Evolutionary conservation across 2,797 vertebrate genomes (phyloP), one percentile per base, ranked within the genome.

Genomic region (Spinus olivaceus): DNA sequence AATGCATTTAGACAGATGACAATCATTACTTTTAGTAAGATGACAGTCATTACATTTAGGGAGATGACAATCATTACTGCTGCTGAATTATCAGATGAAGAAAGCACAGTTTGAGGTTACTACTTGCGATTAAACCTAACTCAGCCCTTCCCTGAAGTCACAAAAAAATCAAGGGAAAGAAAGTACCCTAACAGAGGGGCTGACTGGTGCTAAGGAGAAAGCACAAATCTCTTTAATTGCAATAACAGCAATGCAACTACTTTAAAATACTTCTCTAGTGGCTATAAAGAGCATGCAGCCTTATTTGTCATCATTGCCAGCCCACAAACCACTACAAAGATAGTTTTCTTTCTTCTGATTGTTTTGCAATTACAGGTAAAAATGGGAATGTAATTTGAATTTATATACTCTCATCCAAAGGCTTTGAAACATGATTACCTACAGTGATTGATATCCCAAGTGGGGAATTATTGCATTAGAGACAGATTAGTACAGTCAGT

Each of bases 311-410:
- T 50, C 47, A 32, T 22, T 44, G 25, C 63, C 32, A 65, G 70
- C 30, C 61, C 70, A 50, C 17, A 50, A 49, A 64, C 49, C 24
- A 21, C 37, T 60, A 33, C 63, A 79, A 35, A 82, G 53, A 30
- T 4, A 10, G 7, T 32, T 67, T 74, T 53, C 12, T 66, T 74
- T 57, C 66, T 76, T 88, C 67, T 46, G 44, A 79, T 49, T 86
- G 73, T 49, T 88, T 86, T 79, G 33, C 73, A 74, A 41, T 80
- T 90, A 37, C 42, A 88, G 71, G 41, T 73, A 56, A 86, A 81
- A 86, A 70, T 23, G 8, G 14, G 35, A 67, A 85, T 12, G 11
- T 83, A 86, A 88, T 90, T 94, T 70, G 49, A 57, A 88, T 93
- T 65, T 60, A 50, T 70, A 33, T 0, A 2, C 19, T 73, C 5